phyloP scores from a whole-genome alignment of 2,113 vertebrate species.

The Tenrec ecaudatus region DNA sequence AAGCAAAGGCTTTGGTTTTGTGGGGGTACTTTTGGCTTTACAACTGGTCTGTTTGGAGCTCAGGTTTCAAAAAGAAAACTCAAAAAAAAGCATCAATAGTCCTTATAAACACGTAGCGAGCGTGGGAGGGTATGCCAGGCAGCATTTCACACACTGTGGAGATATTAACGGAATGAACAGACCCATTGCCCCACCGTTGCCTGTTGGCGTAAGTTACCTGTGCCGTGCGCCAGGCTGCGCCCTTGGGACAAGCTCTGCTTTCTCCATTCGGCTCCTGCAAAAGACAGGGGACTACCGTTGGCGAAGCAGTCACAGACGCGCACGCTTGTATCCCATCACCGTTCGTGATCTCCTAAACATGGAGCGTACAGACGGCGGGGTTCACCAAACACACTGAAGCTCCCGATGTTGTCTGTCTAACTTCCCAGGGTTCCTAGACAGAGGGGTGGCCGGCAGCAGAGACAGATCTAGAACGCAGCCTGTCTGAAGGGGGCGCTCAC shows the following conservation, averaged over 20 bases:
- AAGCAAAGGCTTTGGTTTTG: neutral
- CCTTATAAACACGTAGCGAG: neutral
- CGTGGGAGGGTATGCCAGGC: no score
- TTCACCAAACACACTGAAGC: neutral
- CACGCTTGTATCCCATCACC: conserved; percentile 10
- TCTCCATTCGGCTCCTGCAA: conserved; percentile 71
- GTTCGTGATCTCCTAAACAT: conserved; percentile 24
- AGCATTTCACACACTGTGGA: neutral
- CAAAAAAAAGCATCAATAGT: no score
- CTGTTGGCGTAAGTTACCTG: conserved; percentile 63
- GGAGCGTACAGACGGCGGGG: neutral
- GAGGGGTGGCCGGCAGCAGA: neutral
- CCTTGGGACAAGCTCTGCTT: neutral
- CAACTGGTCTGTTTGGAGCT: neutral
- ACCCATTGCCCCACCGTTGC: neutral
- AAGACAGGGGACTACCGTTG: conserved; percentile 33
- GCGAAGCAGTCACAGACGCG: neutral
- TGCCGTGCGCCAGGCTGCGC: neutral
- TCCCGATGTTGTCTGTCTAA: neutral
- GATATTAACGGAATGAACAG: neutral
- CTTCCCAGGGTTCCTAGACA: neutral
- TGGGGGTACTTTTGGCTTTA: neutral
- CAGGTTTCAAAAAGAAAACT: neutral
- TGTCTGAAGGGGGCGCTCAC: no score
- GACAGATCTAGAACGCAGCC: no score